A percentile compares a stretch with the other conserved stretches of the same genome.
Evolutionary conservation across 2,797 vertebrate genomes (phyloP).

Genomic region (Lerista edwardsae): DNA sequence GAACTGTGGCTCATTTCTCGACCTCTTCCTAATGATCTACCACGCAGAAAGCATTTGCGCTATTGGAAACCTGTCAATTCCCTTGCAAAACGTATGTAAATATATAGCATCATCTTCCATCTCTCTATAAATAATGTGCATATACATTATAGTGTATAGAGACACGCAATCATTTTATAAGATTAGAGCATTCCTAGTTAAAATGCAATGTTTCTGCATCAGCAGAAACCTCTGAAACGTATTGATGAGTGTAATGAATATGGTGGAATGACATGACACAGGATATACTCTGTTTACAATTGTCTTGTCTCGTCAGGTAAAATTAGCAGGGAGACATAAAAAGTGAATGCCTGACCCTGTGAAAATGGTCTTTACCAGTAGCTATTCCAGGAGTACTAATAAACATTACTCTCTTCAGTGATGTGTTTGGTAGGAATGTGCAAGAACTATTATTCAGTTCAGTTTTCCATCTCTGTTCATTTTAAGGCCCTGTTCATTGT

Average conservation of each 20-base stretch:
- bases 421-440: not conserved
- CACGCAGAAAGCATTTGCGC: conserved; percentile 64
- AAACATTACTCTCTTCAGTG: conserved; percentile 1
- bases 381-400: not conserved
- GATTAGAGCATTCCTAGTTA: conserved; percentile 30
- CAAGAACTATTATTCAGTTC: too few species aligned
- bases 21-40: conserved; percentile 43
- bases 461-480: too few species aligned
- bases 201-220: conserved; percentile 39
- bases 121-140: conserved; percentile 53
- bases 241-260: conserved; percentile 18
- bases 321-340: conserved; percentile 27
- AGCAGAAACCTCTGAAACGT: conserved; percentile 34
- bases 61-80: conserved; percentile 61
- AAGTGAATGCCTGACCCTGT: not conserved
- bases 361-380: not conserved
- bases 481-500: too few species aligned
- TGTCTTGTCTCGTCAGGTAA: conserved; percentile 3
- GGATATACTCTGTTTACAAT: accelerated
- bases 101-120: conserved; percentile 68
- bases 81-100: conserved; percentile 71
- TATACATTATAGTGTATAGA: conserved; percentile 38
- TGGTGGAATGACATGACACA: not conserved
- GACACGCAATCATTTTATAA: not conserved
- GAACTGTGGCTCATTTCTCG: conserved; percentile 42